phyloP scores from a whole-genome alignment of 2,113 vertebrate genomes.

The Myrmecophaga tridactyla region DNA sequence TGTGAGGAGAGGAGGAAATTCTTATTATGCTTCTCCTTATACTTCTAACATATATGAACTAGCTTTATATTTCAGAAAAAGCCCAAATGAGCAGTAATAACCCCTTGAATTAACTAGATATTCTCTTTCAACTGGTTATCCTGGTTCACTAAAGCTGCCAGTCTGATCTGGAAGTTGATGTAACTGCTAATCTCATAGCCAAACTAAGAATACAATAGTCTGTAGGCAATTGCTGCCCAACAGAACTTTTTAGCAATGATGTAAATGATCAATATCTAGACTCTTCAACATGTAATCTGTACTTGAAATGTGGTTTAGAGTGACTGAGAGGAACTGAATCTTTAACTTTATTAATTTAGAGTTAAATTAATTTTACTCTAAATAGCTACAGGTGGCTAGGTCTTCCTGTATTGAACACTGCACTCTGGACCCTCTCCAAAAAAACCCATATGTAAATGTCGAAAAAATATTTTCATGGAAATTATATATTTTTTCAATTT shows the following conservation, averaged over 20 bases:
- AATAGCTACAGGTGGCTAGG: not conserved
- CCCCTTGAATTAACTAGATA: constrained; percentile 40
- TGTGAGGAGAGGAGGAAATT: not conserved
- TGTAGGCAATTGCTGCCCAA: not conserved
- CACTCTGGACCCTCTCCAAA: not conserved
- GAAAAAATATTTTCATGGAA: not conserved
- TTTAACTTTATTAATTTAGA: constrained; percentile 22
- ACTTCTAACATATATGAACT: not conserved
- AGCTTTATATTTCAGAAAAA: constrained; percentile 48
- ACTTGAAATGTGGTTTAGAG: not conserved
- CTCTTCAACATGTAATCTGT: not conserved
- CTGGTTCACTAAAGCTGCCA: constrained; percentile 49
- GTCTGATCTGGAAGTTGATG: constrained; percentile 14
- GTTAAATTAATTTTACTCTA: constrained; percentile 22
- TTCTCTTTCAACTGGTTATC: constrained; percentile 41
- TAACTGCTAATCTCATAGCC: constrained; percentile 10
- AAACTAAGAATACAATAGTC: not conserved
- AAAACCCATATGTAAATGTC: not conserved
- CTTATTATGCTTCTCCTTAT: not conserved
- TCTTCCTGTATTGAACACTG: not conserved
- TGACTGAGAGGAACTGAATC: not conserved
- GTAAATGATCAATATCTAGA: not conserved
- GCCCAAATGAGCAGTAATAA: not conserved
- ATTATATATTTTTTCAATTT: constrained; percentile 20
- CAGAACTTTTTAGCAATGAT: not conserved